phyloP scores from a whole-genome alignment of 2,113 vertebrate species.

The Gymnocephalus cernua region DNA sequence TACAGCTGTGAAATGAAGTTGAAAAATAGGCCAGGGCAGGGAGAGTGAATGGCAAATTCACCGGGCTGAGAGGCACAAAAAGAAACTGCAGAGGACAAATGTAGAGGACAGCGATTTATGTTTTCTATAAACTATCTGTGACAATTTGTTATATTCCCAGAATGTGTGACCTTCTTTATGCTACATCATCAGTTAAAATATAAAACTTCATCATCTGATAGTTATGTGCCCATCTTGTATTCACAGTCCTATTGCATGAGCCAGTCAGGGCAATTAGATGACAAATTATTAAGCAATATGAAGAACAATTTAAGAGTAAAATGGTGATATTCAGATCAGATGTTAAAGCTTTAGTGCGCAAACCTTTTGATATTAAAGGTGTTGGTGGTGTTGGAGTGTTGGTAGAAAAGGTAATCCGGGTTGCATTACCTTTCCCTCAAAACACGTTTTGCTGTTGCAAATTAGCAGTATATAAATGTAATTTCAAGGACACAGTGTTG shows the following conservation, averaged over 20 bases:
- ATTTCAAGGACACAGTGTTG: background rate
- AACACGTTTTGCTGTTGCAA: background rate
- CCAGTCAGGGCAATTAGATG: background rate
- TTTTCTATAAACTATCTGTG: conserved; percentile 22
- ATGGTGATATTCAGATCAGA: too few species aligned
- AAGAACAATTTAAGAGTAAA: background rate
- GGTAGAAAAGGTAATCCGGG: background rate
- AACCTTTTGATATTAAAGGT: too few species aligned
- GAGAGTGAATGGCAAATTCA: conserved; percentile 44
- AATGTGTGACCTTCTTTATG: conserved; percentile 14
- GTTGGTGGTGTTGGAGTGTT: too few species aligned
- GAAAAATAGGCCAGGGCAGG: conserved; percentile 54
- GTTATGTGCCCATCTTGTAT: conserved; percentile 19
- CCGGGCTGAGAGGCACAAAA: background rate
- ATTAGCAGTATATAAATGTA: background rate
- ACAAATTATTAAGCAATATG: conserved; percentile 7
- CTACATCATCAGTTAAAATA: background rate
- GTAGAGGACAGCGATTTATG: conserved; percentile 16
- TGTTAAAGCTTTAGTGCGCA: too few species aligned
- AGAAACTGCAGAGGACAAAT: conserved; percentile 39
- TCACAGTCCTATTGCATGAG: background rate
- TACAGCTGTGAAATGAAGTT: conserved; percentile 48
- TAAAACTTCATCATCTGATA: conserved; percentile 8
- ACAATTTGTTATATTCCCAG: conserved; percentile 17
- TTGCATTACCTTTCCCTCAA: background rate